Percentiles rank a stretch among this genome's conserved stretches.
phyloP scores from a whole-genome alignment of 2,797 vertebrate genomes.

The Botia almorhae region DNA sequence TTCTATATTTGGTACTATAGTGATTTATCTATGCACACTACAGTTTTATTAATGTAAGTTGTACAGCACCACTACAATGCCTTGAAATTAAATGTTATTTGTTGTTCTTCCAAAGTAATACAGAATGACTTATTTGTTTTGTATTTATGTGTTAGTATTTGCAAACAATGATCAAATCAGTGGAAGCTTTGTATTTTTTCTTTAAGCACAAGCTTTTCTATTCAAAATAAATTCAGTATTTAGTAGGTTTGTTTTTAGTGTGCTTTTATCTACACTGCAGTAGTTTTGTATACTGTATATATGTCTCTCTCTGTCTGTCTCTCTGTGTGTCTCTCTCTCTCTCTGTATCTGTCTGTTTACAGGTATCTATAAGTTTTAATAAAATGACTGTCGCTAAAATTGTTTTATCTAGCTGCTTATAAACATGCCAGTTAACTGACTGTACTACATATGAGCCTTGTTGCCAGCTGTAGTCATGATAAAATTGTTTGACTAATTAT shows the following conservation, averaged over 20 bases:
- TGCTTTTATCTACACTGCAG: not conserved
- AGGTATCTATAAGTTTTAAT: no score
- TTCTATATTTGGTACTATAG: not conserved
- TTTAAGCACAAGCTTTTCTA: conserved; percentile 25
- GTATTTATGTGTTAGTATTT: conserved; percentile 42
- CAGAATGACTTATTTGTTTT: conserved; percentile 34
- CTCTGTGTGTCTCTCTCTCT: no score
- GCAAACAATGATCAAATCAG: conserved; percentile 25
- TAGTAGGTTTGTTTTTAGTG: not conserved
- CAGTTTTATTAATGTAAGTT: conserved; percentile 2
- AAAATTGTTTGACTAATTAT: no score
- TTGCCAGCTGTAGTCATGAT: no score
- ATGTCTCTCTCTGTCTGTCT: no score
- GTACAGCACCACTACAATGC: conserved; percentile 15
- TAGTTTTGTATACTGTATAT: no score
- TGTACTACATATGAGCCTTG: no score
- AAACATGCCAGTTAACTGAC: no score
- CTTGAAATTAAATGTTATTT: conserved; percentile 24
- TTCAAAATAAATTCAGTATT: conserved; percentile 32
- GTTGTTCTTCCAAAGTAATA: conserved; percentile 12
- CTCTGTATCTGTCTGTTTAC: no score
- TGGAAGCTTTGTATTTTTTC: conserved; percentile 24
- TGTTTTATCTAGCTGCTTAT: no score
- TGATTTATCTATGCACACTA: not conserved
- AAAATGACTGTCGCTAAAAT: no score